Evolutionary conservation across 2,888 invertebrate species (phyloP).

Genomic region (Anodontia alba): DNA sequence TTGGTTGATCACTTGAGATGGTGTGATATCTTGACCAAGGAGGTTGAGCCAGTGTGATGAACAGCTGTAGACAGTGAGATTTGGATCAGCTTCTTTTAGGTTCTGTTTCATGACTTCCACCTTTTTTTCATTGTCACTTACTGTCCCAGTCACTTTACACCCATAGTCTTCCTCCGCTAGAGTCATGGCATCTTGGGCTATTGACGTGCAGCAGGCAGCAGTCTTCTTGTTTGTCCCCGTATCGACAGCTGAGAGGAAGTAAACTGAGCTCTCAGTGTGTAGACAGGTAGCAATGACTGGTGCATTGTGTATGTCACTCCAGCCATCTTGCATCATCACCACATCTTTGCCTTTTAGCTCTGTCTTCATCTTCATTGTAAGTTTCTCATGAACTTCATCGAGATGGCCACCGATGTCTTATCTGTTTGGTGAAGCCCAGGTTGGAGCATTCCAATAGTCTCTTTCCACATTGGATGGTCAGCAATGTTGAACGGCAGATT

Average conservation of each 20-base stretch:
- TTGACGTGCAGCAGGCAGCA: conserved; percentile 36
- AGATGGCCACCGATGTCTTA: conserved; percentile 40
- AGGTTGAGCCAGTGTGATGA: conserved; percentile 43
- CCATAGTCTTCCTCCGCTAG: conserved; percentile 24
- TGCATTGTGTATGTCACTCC: conserved; percentile 53
- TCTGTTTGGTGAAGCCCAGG: conserved; percentile 32
- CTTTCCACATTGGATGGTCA: conserved; percentile 23
- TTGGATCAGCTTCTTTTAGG: conserved; percentile 18
- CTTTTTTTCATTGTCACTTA: conserved; percentile 47
- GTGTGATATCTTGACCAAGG: conserved; percentile 39
- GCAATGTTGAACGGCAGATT: conserved; percentile 41
- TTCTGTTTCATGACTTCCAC: conserved; percentile 27
- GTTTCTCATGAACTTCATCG: conserved; percentile 28
- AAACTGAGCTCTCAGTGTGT: conserved; percentile 22
- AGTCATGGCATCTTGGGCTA: conserved; percentile 26
- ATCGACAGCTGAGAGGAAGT: conserved; percentile 30
- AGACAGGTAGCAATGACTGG: conserved; percentile 48
- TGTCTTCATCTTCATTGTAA: conserved; percentile 14
- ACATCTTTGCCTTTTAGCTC: conserved; percentile 42
- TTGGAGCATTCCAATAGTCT: conserved; percentile 26
- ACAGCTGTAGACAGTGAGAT: conserved; percentile 27
- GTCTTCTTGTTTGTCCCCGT: conserved; percentile 48
- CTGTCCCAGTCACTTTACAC: conserved; percentile 33
- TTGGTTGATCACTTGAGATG: conserved; percentile 38
- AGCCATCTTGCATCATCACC: conserved; percentile 40